Evolutionary conservation across 2,797 vertebrate genomes (phyloP), one percentile per base, ranked within the genome.

Genomic region (Nannoperca australis): DNA sequence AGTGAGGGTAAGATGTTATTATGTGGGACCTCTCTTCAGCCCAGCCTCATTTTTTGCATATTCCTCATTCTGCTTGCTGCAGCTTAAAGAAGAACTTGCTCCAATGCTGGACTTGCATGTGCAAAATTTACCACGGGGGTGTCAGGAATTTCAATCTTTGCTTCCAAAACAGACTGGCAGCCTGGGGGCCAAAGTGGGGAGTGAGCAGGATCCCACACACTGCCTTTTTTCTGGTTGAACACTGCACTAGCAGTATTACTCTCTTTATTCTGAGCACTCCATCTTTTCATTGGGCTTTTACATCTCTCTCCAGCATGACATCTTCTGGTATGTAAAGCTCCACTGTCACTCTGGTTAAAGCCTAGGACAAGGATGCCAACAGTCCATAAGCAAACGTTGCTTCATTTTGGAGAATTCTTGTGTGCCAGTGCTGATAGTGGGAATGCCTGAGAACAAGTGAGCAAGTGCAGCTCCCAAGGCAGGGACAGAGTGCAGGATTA

Each of bases 121-220:
- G 96, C 92, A 95, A 96, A 94, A 96, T 97, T 95, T 94, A 96
- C 95, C 96, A 95, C 93, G 76, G 88, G 92, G 86, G 95, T 95
- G 96, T 97, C 94, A 97, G 97, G 96, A 96, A 98, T 97, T 98
- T 98, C 97, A 95, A 96, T 95, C 95, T 96, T 96, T 96, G 94
- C 95, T 96, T 96, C 94, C 90, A 96, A 96, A 96, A 94, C 91
- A 93, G 91, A 78, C 85, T 86, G 89, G 91, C 90, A 92, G 86
- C 78, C 83, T 45, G 70, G 89, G 85, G 90, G 85, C 86, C 81
- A 70, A 78, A 78, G 85, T 61, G 63, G 74, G 83, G 86, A 88
- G 84, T 70, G 60, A 82, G 70, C n/a, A 76, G 70, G 70, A 86
- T 79, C 80, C 74, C 77, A 73, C 72, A 83, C 73, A 27, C 15